A percentile compares a stretch with the other conserved stretches of the same genome.
Evolutionary conservation across 2,113 vertebrate species (phyloP).

Genomic region (Phocoena phocoena): DNA sequence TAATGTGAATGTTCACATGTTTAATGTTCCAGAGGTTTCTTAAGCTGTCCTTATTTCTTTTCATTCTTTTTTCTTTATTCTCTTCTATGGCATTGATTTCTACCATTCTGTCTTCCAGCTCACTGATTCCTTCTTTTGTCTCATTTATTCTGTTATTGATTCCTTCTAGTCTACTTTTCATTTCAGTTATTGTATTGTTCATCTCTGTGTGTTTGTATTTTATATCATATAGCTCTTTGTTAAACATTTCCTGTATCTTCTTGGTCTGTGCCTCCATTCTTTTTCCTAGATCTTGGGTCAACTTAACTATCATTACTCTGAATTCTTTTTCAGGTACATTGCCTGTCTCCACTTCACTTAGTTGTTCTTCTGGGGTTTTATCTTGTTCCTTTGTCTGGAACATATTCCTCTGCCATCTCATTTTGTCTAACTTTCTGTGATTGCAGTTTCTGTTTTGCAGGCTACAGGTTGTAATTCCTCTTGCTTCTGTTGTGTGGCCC

Average conservation of each 20-base stretch:
- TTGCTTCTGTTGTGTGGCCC: neutral
- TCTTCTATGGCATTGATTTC: neutral
- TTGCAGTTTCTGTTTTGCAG: neutral
- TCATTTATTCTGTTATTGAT: neutral
- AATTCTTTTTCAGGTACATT: neutral
- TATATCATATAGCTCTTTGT: neutral
- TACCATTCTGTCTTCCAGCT: neutral
- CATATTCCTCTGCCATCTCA: neutral
- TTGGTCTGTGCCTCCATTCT: neutral
- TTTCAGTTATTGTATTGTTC: neutral
- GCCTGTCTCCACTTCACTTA: neutral
- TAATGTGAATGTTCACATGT: neutral
- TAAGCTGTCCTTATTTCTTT: neutral
- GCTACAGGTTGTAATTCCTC: neutral
- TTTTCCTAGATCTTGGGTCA: neutral
- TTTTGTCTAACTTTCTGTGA: neutral
- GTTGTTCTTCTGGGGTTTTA: neutral
- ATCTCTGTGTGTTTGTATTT: neutral
- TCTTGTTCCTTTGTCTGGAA: neutral
- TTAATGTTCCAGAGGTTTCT: neutral
- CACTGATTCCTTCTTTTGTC: neutral
- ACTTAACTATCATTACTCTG: neutral
- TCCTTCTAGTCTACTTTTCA: neutral
- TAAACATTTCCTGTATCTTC: neutral
- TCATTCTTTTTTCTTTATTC: neutral